Evolutionary conservation across 1,140 invertebrate species (phyloP), one percentile per base, ranked within the genome.

Genomic region (Pararge aegeria): DNA sequence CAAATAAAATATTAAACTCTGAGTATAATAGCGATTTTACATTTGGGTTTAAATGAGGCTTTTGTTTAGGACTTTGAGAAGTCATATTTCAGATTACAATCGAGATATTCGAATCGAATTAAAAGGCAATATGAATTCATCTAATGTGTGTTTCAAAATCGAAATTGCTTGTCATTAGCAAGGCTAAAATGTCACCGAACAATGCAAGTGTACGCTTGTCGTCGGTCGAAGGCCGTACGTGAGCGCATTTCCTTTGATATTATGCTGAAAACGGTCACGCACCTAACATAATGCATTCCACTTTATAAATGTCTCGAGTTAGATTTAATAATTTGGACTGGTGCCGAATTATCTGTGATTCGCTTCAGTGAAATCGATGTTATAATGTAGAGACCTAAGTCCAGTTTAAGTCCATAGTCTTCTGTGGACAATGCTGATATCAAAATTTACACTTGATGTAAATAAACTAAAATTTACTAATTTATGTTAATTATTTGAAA

Each of bases 131-230:
- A 80, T 78, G 75, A 77, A 83, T 75, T 71, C 66, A 64, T 75
- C 71, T 75, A 83, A 83, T 79, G 70, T 83, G 72, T 79, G 68
- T 89, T 87, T 83, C 84, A 80, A 87, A 83, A 89, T 68, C 74
- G 40, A 87, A 89, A 89, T 89, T 89, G 82, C 80, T 87, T 75
- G 83, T 87, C 74, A 87, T 89, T 87, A 87, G 83, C 73, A 75
- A 79, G 77, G 75, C 84, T 85, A 73, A 89, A 89, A 87, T 89
- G 84, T 89, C 86, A 89, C 84, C 80, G 84, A 87, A 87, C 84
- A 89, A 89, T 87, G 73, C 81, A 55, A 70, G 78, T 68, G 58
- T 56, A 54, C 61, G 66, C 40, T 73, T 81, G 80, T 81, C 78
- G 66, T 70, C 73, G 70, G 65, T 68, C 82, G 82, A 85, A 87